These are phyloP conservation scores for Lycodopsis pacificus DNA, from an alignment of 2,797 vertebrate genomes.

Conservation along the genomic window DNA sequence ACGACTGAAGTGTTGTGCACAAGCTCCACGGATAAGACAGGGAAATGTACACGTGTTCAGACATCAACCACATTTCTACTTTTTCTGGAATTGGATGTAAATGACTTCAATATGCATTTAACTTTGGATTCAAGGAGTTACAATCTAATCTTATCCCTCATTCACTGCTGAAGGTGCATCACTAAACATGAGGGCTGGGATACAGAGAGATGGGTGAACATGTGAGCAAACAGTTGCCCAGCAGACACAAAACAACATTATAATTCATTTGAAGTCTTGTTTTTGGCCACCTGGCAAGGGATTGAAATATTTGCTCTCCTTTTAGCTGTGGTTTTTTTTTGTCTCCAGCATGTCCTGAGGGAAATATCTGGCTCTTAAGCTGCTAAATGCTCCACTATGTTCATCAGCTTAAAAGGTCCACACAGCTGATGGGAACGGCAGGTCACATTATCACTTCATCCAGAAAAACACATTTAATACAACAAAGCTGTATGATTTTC, in stretches of 20 bases:
- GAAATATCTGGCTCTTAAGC: constrained; percentile 27
- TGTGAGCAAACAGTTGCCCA: background rate
- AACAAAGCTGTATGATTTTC: background rate
- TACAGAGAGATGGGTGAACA: background rate
- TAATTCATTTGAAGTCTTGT: background rate
- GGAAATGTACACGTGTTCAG: background rate
- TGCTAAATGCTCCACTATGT: constrained; percentile 5
- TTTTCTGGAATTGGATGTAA: background rate
- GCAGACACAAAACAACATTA: background rate
- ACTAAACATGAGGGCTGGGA: background rate
- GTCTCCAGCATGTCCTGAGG: constrained; percentile 2
- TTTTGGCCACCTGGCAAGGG: background rate
- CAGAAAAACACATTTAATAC: background rate
- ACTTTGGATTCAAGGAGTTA: background rate
- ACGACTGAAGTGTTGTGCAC: background rate
- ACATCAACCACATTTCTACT: background rate
- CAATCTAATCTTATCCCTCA: background rate
- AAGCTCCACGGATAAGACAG: constrained; percentile 1
- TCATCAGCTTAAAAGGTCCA: background rate
- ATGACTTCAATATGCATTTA: background rate
- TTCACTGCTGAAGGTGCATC: background rate
- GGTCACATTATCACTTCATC: constrained; percentile 21
- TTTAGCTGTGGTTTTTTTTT: background rate
- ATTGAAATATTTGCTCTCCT: background rate
- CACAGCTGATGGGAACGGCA: background rate